Conservation (phyloP, 2,113 vertebrate genomes). For the Pongo pygmaeus region DNA sequence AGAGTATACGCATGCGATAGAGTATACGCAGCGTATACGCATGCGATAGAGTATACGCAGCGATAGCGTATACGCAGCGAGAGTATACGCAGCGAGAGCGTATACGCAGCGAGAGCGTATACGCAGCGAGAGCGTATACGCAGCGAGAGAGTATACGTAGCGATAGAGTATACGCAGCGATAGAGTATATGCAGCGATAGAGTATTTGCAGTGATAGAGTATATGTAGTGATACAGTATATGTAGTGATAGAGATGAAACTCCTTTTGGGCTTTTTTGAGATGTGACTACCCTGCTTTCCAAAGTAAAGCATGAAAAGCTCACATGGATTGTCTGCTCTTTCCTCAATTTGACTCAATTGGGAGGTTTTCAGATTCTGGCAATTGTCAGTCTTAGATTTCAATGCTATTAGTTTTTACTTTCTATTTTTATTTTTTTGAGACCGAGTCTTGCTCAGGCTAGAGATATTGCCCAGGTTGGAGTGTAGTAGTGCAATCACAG, state of each 20-base stretch:
- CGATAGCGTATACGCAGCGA: too few species aligned
- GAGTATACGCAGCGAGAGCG: too few species aligned
- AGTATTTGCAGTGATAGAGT: too few species aligned
- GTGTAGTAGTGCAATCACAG: not conserved
- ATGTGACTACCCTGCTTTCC: not conserved
- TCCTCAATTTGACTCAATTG: not conserved
- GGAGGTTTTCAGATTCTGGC: not conserved
- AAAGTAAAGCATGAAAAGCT: not conserved
- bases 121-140: too few species aligned
- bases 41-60: too few species aligned
- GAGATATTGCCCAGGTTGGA: not conserved
- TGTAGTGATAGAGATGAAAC: not conserved
- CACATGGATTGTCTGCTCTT: not conserved
- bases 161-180: too few species aligned
- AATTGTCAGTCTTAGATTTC: not conserved
- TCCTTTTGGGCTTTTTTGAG: not conserved
- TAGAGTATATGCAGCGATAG: too few species aligned
- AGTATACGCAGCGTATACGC: too few species aligned
- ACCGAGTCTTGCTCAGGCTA: not conserved
- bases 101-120: too few species aligned
- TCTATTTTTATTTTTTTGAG: not conserved
- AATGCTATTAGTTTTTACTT: not conserved
- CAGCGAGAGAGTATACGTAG: too few species aligned
- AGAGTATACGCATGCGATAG: too few species aligned
- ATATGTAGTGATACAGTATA: not conserved